These are phyloP conservation scores for Takifugu rubripes DNA, from an alignment of 2,797 vertebrate species.

Conservation along the genomic window DNA sequence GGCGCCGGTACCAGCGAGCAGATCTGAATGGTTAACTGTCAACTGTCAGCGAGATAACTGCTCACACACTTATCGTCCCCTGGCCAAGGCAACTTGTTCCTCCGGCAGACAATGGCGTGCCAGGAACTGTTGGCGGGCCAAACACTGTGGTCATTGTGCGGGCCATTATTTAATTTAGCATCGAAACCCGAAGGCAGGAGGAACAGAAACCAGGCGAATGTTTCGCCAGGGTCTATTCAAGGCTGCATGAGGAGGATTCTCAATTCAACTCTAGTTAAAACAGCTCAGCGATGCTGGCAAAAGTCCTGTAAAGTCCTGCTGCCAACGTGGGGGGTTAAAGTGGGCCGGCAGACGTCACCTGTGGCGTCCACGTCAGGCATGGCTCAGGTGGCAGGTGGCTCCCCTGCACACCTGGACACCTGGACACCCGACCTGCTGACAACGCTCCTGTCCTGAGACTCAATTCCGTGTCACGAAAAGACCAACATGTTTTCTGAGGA, in stretches of 20 bases:
- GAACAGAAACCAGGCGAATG: constrained; percentile 20
- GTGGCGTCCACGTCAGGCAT: constrained; percentile 39
- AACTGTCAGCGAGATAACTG: constrained; percentile 51
- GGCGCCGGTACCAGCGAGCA: too few relatives aligned
- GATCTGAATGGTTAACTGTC: constrained; percentile 8
- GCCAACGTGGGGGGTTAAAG: constrained; percentile 5
- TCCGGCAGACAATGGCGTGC: constrained; percentile 62
- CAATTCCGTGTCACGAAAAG: background rate
- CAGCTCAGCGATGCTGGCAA: constrained; percentile 2
- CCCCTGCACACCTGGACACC: constrained; percentile 13
- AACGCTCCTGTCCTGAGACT: constrained; percentile 10
- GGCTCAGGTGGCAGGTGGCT: constrained; percentile 33
- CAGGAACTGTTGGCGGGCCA: constrained; percentile 61
- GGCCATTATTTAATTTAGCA: constrained; percentile 56
- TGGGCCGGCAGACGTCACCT: constrained; percentile 13
- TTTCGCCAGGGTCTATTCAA: constrained; percentile 5
- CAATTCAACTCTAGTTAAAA: background rate
- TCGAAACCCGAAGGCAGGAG: constrained; percentile 30
- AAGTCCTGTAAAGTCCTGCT: background rate
- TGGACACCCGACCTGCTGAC: constrained; percentile 22
- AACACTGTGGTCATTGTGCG: constrained; percentile 71
- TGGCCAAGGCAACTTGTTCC: constrained; percentile 44
- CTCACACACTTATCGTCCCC: constrained; percentile 40
- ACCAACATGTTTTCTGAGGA: constrained; percentile 8
- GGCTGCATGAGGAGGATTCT: background rate